Base-by-base conservation (phyloP, 1,140 invertebrate genomes). In the Tetramorium simillimum region DNA sequence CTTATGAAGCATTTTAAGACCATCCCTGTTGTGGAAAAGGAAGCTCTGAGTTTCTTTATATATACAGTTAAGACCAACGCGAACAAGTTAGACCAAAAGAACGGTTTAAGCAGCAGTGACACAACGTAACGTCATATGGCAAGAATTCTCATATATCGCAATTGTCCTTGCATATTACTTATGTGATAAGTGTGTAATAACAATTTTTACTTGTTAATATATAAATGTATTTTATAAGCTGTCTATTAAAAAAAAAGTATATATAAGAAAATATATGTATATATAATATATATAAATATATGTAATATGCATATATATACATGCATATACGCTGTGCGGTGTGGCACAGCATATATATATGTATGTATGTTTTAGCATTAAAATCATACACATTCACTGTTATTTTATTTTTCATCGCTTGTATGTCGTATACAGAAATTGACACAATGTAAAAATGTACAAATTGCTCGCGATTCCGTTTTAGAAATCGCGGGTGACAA, bases 31-130 rank as follows among this genome's bases (percentile, higher is more conserved):
- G 97, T 97, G 91, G 99, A 99, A 94, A 99, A 99, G 93, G 99
- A 99, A 95, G 98, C 98, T 37, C 95, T 99, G 18, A 98, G 98
- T n/a, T 99, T 98, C 93, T 99, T 99, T 93, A 98, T 99, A 90
- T 99, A 99, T 93, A 99, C 98, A 95, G 98, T 99, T 0, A 99
- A 99, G 96, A 98, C 98, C 80, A 98, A 99, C 95, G 97, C 97
- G 70, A 99, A 98, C 93, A 99, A 99, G 95, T 95, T 99, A 89
- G 98, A 99, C 95, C 98, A 98, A 94, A 98, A 98, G 93, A 98
- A 98, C 96, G 97, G 97, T 86, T 96, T 97, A 67, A 97, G 96
- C 92, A 96, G 95, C 88, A 96, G 95, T 87, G 97, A 97, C 87
- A 90, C 96, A 9, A 96, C 95, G 91, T 96, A 96, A 95, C 92